phyloP scores from a whole-genome alignment of 53 echinoderm and acorn worm species.

The Arbacia lixula region DNA sequence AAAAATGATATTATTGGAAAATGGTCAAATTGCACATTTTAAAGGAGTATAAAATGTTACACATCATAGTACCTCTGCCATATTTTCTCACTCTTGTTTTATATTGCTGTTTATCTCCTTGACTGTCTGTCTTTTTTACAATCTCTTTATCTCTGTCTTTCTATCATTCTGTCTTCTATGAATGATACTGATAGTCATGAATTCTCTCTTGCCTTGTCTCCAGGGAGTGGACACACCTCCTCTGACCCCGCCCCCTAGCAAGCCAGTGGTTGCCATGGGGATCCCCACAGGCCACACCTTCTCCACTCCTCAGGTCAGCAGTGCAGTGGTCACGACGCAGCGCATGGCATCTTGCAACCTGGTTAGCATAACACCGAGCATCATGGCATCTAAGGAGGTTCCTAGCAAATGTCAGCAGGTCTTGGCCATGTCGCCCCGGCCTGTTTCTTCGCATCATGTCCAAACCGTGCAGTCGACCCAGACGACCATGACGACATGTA shows the following conservation, averaged over 20 bases:
- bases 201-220: slow-evolving; percentile 6
- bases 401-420: slow-evolving; percentile 51
- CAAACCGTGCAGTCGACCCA: neutral
- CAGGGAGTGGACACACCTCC: slow-evolving; percentile 93
- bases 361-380: slow-evolving; percentile 85
- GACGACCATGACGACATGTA: neutral
- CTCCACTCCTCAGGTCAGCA: slow-evolving; percentile 56
- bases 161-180: no score
- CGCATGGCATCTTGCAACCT: slow-evolving; percentile 73
- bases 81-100: no score
- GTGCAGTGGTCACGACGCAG: slow-evolving; percentile 71
- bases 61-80: no score
- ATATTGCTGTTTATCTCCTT: no score
- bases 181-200: no score
- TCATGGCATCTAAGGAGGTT: slow-evolving; percentile 80
- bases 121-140: no score
- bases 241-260: slow-evolving; percentile 87
- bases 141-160: no score
- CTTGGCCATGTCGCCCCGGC: neutral
- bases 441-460: neutral
- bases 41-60: no score
- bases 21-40: no score
- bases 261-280: neutral
- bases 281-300: slow-evolving; percentile 62
- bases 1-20: no score